Percentiles rank a stretch among this genome's conserved stretches.
Evolutionary conservation across 2,888 invertebrate genomes (phyloP).

Genomic region (Entomobrya proxima): DNA sequence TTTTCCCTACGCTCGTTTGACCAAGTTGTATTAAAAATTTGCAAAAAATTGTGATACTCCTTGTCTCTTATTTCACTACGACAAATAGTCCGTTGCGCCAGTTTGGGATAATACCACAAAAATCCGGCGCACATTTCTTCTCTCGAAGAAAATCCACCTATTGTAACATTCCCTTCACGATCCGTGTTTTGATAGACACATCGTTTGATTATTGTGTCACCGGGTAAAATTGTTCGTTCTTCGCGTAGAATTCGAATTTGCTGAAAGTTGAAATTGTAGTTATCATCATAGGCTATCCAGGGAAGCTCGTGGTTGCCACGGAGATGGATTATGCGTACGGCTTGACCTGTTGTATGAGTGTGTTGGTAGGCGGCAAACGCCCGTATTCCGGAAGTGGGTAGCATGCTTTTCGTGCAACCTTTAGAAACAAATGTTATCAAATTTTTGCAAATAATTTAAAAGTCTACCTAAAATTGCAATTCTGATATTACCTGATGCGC

Average conservation of each 20-base stretch:
- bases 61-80: not conserved
- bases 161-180: constrained; percentile 4
- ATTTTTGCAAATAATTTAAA: too few species aligned
- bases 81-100: not conserved
- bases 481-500: not conserved
- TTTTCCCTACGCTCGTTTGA: not conserved
- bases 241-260: constrained; percentile 31
- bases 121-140: constrained; percentile 42
- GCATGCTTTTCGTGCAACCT: constrained; percentile 14
- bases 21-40: not conserved
- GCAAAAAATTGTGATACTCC: not conserved
- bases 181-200: not conserved
- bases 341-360: constrained; percentile 57
- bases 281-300: constrained; percentile 44
- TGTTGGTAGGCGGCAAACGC: constrained; percentile 40
- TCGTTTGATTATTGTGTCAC: not conserved
- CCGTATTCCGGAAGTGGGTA: constrained; percentile 37
- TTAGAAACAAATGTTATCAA: too few species aligned
- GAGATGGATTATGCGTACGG: constrained; percentile 41
- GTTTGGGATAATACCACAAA: constrained; percentile 35
- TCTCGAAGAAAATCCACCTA: constrained; percentile 26
- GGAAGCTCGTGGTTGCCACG: constrained; percentile 47
- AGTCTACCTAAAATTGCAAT: too few species aligned
- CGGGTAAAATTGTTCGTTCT: constrained; percentile 47
- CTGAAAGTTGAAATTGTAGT: constrained; percentile 57